Percentiles rank a stretch among this genome's conserved stretches.
Conservation (phyloP, 2,113 vertebrate genomes). For the Hoplias malabaricus region DNA sequence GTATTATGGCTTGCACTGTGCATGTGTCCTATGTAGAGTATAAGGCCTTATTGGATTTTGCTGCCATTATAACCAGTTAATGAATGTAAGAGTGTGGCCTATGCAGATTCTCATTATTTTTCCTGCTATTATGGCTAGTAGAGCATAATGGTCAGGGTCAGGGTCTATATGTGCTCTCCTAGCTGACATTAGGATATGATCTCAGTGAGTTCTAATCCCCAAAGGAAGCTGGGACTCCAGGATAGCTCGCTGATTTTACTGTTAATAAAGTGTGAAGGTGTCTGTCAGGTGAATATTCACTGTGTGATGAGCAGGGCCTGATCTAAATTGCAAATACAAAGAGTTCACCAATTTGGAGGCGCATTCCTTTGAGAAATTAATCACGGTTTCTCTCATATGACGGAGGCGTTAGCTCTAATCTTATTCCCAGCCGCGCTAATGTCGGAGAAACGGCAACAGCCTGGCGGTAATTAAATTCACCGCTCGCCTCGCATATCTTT, state of each 20-base stretch:
- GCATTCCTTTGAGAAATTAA: constrained; percentile 83
- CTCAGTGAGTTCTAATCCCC: constrained; percentile 25
- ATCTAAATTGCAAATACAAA: constrained; percentile 77
- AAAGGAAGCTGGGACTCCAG: constrained; percentile 72
- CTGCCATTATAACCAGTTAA: background rate
- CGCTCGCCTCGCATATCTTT: constrained; percentile 65
- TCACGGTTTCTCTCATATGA: constrained; percentile 78
- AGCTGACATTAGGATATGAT: constrained; percentile 59
- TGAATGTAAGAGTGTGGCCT: background rate
- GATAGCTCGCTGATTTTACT: constrained; percentile 76
- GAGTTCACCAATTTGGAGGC: constrained; percentile 76
- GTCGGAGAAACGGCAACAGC: constrained; percentile 77
- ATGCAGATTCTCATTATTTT: background rate
- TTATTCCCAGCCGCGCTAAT: constrained; percentile 77
- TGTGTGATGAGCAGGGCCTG: constrained; percentile 72
- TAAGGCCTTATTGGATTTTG: no score
- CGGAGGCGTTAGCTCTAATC: constrained; percentile 83
- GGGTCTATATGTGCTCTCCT: constrained; percentile 14
- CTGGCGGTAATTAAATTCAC: constrained; percentile 84
- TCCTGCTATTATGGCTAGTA: no score
- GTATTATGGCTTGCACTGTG: no score
- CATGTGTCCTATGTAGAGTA: no score
- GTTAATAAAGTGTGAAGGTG: constrained; percentile 88
- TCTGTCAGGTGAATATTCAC: constrained; percentile 69
- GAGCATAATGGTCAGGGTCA: no score